These are phyloP conservation scores for Octodon degus DNA, from an alignment of 2,113 vertebrate genomes.

Conservation along the genomic window DNA sequence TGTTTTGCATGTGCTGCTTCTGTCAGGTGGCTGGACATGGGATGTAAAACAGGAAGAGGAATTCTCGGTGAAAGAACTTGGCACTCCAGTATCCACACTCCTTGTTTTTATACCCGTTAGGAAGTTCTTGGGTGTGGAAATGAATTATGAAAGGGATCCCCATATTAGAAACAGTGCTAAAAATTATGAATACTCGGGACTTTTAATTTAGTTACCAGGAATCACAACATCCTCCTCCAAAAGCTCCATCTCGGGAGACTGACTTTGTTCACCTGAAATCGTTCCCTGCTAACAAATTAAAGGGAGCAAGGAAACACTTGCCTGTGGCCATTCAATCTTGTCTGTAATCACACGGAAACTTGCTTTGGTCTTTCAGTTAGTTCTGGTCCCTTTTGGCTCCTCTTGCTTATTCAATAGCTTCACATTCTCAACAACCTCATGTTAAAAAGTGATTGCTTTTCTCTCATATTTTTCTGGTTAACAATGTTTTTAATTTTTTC, in stretches of 20 bases:
- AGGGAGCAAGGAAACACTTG: not conserved
- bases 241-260: not conserved
- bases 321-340: not conserved
- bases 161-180: not conserved
- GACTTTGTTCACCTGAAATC: not conserved
- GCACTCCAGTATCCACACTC: accelerated
- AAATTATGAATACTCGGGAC: not conserved
- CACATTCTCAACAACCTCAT: not conserved
- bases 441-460: not conserved
- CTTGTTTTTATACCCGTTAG: not conserved
- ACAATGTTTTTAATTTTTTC: not conserved
- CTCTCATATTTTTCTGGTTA: not conserved
- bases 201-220: not conserved
- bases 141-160: not conserved
- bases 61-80: not conserved
- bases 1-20: not conserved
- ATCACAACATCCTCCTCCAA: not conserved
- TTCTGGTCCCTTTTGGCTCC: not conserved
- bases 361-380: not conserved
- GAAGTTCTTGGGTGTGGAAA: not conserved
- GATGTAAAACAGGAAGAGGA: accelerated
- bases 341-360: constrained; percentile 14
- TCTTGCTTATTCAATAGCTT: not conserved
- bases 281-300: not conserved
- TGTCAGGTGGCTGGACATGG: not conserved